Conservation (phyloP, 1,140 invertebrate genomes). For the Aricia agestis region DNA sequence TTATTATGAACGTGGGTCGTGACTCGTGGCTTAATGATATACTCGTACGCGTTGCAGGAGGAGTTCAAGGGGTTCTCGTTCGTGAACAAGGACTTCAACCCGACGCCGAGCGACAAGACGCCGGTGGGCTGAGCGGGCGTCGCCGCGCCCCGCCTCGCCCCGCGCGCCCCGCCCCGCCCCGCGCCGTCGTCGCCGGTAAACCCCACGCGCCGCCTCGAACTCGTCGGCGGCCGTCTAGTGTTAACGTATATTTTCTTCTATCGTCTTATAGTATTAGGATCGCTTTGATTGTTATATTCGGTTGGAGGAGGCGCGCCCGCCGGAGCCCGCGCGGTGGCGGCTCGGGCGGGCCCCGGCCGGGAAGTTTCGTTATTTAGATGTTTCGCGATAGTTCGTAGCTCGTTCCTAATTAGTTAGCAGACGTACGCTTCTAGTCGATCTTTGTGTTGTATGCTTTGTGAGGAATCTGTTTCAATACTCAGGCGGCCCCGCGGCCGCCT, state of each 20-base stretch:
- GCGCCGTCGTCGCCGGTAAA: constrained; percentile 2
- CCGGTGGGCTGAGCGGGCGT: constrained; percentile 41
- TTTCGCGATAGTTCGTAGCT: constrained; percentile 14
- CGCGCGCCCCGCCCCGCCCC: not conserved
- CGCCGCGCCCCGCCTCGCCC: no score
- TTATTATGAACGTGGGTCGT: no score
- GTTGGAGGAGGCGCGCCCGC: not conserved
- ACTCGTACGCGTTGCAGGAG: constrained; percentile 79
- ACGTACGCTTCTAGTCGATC: constrained; percentile 13
- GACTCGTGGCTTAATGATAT: no score
- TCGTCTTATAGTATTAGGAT: constrained; percentile 3
- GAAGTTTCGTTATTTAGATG: constrained; percentile 6
- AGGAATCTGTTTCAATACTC: constrained; percentile 1
- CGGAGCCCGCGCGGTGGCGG: not conserved
- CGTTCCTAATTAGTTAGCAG: constrained; percentile 15
- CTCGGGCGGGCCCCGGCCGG: not conserved
- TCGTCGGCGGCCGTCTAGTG: not conserved
- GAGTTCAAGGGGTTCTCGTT: constrained; percentile 99
- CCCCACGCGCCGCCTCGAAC: not conserved
- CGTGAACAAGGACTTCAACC: constrained; percentile 94
- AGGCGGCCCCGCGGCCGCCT: not conserved
- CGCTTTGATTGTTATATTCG: constrained; percentile 3
- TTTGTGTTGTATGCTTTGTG: constrained; percentile 15
- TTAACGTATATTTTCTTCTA: constrained; percentile 3
- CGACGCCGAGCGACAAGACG: constrained; percentile 73